Evolutionary conservation across 2,888 invertebrate species (phyloP), one percentile per base, ranked within the genome.

Genomic region (Drosophila mettleri): DNA sequence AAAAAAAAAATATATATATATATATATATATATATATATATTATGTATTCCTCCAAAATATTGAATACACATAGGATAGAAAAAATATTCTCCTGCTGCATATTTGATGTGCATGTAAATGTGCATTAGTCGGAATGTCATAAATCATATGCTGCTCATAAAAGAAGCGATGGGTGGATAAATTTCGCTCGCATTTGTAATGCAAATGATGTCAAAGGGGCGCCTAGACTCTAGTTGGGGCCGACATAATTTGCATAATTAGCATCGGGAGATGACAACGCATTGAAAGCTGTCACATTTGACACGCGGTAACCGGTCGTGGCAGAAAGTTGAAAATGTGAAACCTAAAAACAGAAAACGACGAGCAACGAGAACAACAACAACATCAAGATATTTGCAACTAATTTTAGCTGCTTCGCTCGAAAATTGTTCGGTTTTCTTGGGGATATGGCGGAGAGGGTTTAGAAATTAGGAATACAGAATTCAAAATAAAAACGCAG

Each of bases 201-300:
- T 85, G 81, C 69, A 83, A 85, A 86, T 80, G 51, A 59, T 62
- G 70, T 49, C 69, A 61, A 66, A 69, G 54, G 57, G 60, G 62
- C 31, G 43, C 54, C 49, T 22, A 49, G 34, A 34, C 34, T 34
- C 49, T 18, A 22, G 34, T 6, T 9, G 34, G 34, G 49, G 27
- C n/a, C 29, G 4, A 22, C 49, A 18, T 63, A 70, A 86, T 83
- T 84, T 83, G 83, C 84, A 85, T 85, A 85, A 85, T 85, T 85
- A 85, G 86, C 78, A 73, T 63, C 49, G 34, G 68, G 78, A 75
- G 67, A 66, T 53, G 57, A 69, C 62, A 54, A 63, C 69, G 73
- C 75, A 81, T 81, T 73, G 84, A 77, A 69, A 85, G 70, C 76
- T 86, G 86, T 83, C 86, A 83, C 71, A 71, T 75, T 71, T 83